A percentile compares a stretch with the other conserved stretches of the same genome.
Evolutionary conservation across 2,797 vertebrate genomes (phyloP).

Genomic region (Fistularia tabacaria): DNA sequence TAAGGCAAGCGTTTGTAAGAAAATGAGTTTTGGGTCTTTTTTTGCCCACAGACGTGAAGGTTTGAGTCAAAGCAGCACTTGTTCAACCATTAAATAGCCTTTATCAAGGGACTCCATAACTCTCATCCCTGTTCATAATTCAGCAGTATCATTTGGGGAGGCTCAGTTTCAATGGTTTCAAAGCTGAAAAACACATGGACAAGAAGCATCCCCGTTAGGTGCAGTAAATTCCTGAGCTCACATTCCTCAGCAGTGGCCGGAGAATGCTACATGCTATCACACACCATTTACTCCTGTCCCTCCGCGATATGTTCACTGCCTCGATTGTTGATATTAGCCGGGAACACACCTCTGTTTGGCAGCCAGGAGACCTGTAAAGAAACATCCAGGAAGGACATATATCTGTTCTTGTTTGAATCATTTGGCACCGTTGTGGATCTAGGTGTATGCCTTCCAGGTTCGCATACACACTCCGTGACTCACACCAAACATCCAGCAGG

Average conservation of each 20-base stretch:
- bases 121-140: constrained; percentile 42
- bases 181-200: constrained; percentile 71
- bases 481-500: not conserved
- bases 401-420: constrained; percentile 57
- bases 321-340: constrained; percentile 59
- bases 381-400: constrained; percentile 27
- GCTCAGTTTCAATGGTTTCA: constrained; percentile 39
- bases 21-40: not conserved
- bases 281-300: constrained; percentile 68
- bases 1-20: constrained; percentile 12
- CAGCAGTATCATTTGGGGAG: constrained; percentile 33
- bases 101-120: constrained; percentile 32
- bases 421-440: constrained; percentile 19
- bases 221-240: constrained; percentile 67
- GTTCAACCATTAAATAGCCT: constrained; percentile 26
- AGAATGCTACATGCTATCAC: constrained; percentile 66
- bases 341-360: constrained; percentile 39
- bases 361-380: constrained; percentile 54
- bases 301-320: constrained; percentile 54
- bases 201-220: constrained; percentile 63
- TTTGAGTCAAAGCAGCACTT: constrained; percentile 45
- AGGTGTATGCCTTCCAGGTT: constrained; percentile 2
- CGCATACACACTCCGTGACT: not conserved
- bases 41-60: constrained; percentile 2
- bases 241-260: constrained; percentile 63